Conservation (phyloP, 2,113 vertebrate species). For the Epinephelus moara region DNA sequence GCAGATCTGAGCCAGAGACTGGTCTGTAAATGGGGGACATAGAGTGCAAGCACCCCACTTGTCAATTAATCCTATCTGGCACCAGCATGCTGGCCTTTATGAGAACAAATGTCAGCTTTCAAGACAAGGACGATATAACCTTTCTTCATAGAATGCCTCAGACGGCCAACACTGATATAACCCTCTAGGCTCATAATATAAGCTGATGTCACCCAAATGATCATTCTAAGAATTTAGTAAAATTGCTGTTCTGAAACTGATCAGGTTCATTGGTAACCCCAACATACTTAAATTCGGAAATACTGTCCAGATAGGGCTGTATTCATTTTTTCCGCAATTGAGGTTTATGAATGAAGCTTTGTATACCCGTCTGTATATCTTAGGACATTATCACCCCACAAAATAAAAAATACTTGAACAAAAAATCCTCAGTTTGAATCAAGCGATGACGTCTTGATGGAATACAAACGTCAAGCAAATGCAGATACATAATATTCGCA, state of each 20-base stretch:
- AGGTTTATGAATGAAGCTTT: no score
- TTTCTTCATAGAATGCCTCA: conserved; percentile 77
- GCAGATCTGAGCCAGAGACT: conserved; percentile 21
- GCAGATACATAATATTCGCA: no score
- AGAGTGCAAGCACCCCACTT: conserved; percentile 62
- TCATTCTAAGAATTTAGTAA: conserved; percentile 29
- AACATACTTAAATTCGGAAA: background rate
- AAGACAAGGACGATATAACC: conserved; percentile 83
- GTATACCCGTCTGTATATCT: no score
- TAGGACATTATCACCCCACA: no score
- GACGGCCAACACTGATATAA: conserved; percentile 56
- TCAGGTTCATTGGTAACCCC: background rate
- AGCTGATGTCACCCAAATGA: conserved; percentile 32
- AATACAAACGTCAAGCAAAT: no score
- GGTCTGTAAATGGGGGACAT: conserved; percentile 54
- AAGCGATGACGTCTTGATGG: no score
- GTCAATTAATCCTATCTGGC: conserved; percentile 82
- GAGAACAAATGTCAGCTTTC: conserved; percentile 85
- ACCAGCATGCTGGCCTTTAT: conserved; percentile 80
- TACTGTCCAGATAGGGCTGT: background rate
- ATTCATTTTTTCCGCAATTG: no score
- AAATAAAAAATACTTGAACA: no score
- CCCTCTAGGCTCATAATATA: conserved; percentile 39
- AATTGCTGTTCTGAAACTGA: background rate
- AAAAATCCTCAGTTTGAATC: no score